These are phyloP conservation scores for Pristionchus mayeri DNA, from an alignment of 2,888 invertebrate genomes.

Conservation along the genomic window DNA sequence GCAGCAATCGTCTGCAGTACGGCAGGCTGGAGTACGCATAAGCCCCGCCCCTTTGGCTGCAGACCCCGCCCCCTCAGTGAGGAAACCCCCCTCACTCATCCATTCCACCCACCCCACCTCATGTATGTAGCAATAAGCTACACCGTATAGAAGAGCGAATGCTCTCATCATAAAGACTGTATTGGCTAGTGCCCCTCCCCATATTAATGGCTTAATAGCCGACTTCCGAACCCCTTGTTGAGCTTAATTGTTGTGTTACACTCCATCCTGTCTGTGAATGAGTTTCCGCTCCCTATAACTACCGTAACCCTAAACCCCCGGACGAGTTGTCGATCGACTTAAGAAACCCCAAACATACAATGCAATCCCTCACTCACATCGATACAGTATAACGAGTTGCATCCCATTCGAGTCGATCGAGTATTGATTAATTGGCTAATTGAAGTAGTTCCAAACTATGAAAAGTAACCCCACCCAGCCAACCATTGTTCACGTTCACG, in stretches of 20 bases:
- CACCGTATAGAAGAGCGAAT: neutral
- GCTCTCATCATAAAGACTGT: neutral
- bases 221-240: neutral
- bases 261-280: neutral
- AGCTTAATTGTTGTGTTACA: no score
- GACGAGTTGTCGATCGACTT: conserved; percentile 25
- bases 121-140: neutral
- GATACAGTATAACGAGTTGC: conserved; percentile 12
- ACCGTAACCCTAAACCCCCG: conserved; percentile 10
- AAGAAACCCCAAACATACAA: neutral
- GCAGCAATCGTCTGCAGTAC: neutral
- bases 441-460: conserved; percentile 8
- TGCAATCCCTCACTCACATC: neutral
- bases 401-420: conserved; percentile 8
- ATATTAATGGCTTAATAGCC: neutral
- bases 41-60: neutral
- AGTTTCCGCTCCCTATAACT: neutral
- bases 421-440: conserved; percentile 25
- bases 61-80: neutral
- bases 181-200: neutral
- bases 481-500: neutral
- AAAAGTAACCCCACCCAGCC: neutral
- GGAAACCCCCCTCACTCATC: neutral
- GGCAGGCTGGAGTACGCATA: conserved; percentile 15
- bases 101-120: neutral